phyloP scores from a whole-genome alignment of 2,888 invertebrate species.

The Panzeria rudis region DNA sequence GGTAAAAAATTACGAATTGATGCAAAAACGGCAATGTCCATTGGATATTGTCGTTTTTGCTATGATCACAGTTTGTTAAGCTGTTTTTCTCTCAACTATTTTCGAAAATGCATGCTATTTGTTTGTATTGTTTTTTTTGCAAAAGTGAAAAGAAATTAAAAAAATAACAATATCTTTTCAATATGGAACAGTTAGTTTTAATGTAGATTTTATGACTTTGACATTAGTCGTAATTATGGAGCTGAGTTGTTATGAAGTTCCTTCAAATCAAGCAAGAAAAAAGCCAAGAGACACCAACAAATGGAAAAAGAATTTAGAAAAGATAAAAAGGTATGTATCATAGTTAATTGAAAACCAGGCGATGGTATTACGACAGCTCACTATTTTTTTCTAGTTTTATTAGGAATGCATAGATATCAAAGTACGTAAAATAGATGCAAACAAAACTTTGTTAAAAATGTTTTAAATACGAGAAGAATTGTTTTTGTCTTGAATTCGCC shows the following conservation, averaged over 20 bases:
- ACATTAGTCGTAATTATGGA: background rate
- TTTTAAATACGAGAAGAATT: too few relatives aligned
- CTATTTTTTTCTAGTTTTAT: background rate
- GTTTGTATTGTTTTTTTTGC: background rate
- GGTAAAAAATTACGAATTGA: background rate
- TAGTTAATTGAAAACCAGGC: background rate
- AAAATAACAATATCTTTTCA: background rate
- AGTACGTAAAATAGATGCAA: too few relatives aligned
- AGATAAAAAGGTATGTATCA: constrained; percentile 8
- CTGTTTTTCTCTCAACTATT: background rate
- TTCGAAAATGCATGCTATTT: background rate
- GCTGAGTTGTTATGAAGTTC: background rate
- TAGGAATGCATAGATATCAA: too few relatives aligned
- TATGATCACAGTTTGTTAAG: constrained; percentile 2
- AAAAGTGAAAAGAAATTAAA: background rate
- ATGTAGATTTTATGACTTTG: background rate
- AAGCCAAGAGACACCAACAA: constrained; percentile 8
- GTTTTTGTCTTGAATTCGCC: too few relatives aligned
- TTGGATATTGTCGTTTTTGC: constrained; percentile 1
- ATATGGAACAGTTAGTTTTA: background rate
- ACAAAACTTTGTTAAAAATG: background rate
- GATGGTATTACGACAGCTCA: background rate
- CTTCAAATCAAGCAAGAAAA: constrained; percentile 5
- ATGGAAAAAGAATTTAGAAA: constrained; percentile 19
- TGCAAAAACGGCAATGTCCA: too few relatives aligned